Evolutionary conservation across 2,797 vertebrate species (phyloP).

Genomic region (Enteromius mattozi): DNA sequence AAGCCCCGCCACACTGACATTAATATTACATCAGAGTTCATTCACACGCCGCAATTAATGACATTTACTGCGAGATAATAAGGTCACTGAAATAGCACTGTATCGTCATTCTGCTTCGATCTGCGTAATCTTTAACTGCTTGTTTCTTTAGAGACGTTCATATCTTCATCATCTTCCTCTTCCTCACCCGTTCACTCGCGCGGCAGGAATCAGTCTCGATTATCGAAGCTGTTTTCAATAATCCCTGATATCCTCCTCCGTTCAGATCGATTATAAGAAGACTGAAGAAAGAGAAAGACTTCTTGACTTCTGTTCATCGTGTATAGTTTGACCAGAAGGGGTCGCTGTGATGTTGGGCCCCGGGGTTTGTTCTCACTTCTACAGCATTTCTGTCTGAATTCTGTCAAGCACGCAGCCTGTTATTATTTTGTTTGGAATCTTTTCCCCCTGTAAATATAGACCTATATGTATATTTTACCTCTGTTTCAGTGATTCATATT

Average conservation of each 20-base stretch:
- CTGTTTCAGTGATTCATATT: neutral
- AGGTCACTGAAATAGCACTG: neutral
- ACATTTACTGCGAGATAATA: neutral
- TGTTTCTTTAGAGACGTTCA: neutral
- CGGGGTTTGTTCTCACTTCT: constrained; percentile 57
- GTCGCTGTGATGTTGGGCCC: constrained; percentile 82
- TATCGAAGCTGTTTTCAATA: neutral
- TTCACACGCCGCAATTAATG: neutral
- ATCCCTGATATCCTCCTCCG: neutral
- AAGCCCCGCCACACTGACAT: neutral
- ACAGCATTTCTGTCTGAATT: constrained; percentile 34
- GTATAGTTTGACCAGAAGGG: constrained; percentile 83
- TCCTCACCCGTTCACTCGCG: neutral
- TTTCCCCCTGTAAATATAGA: neutral
- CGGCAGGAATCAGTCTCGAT: neutral
- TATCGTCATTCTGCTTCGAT: neutral
- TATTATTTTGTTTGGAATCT: neutral
- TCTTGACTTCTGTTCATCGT: constrained; percentile 23
- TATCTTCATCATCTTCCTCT: neutral
- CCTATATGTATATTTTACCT: too few species aligned
- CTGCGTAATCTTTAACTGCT: neutral
- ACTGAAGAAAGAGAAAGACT: neutral
- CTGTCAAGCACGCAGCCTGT: too few species aligned
- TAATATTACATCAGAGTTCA: neutral
- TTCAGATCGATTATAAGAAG: neutral